These are phyloP conservation scores for Drosophila colorata DNA, from an alignment of 2,888 invertebrate species.

Conservation along the genomic window DNA sequence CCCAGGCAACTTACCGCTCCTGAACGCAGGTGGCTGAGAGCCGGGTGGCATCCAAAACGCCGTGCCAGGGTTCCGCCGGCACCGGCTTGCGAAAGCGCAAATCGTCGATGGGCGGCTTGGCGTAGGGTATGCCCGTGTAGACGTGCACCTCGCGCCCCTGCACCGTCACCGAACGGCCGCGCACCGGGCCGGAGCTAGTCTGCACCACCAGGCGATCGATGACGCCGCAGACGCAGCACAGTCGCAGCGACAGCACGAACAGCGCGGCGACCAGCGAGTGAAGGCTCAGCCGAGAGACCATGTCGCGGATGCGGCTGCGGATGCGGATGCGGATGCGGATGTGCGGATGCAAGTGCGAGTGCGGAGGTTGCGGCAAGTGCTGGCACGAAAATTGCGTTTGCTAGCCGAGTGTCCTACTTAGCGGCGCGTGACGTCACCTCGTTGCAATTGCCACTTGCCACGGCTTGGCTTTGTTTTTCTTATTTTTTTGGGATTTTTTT, in stretches of 20 bases:
- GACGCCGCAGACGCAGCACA: constrained; percentile 81
- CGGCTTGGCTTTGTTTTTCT: constrained; percentile 3
- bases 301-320: constrained; percentile 42
- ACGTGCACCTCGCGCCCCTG: constrained; percentile 94
- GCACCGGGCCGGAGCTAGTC: constrained; percentile 92
- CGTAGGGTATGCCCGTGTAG: constrained; percentile 95
- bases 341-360: constrained; percentile 4
- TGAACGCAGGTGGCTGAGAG: constrained; percentile 95
- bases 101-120: constrained; percentile 94
- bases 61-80: constrained; percentile 94
- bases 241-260: constrained; percentile 76
- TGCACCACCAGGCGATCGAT: constrained; percentile 92
- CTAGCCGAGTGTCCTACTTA: constrained; percentile 60
- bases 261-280: constrained; percentile 60
- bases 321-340: constrained; percentile 28
- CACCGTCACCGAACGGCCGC: constrained; percentile 92
- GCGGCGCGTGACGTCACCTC: constrained; percentile 61
- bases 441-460: constrained; percentile 14
- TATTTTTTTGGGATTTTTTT: too few species aligned
- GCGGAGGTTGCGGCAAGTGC: constrained; percentile 7
- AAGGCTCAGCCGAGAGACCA: constrained; percentile 58
- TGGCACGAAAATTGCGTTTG: constrained; percentile 47
- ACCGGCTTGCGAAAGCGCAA: constrained; percentile 94
- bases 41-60: constrained; percentile 92
- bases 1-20: constrained; percentile 86